A percentile compares a stretch with the other conserved stretches of the same genome.
phyloP scores from a whole-genome alignment of 2,888 invertebrate species.

The Drosophila sordidula region DNA sequence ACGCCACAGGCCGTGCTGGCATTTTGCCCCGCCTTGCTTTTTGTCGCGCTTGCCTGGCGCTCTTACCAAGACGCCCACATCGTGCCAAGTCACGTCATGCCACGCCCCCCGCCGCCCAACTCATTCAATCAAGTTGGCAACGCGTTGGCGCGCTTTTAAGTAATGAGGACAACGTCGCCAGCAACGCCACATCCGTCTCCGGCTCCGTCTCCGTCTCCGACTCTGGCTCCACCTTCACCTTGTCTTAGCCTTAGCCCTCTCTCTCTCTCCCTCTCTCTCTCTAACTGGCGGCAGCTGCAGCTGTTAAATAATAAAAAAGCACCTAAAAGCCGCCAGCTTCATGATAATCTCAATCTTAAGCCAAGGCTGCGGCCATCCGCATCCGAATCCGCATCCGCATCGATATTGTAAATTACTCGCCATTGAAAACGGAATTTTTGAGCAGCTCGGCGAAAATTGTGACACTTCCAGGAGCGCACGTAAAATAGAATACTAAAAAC shows the following conservation, averaged over 20 bases:
- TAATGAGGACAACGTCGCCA: conserved; percentile 65
- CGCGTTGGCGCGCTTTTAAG: conserved; percentile 69
- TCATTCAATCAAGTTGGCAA: conserved; percentile 70
- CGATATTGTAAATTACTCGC: conserved; percentile 68
- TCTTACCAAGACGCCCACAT: conserved; percentile 23
- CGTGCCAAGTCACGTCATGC: conserved; percentile 14
- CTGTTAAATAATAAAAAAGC: conserved; percentile 51
- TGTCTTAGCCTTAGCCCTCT: neutral
- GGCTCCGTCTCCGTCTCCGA: neutral
- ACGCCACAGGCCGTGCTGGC: conserved; percentile 16
- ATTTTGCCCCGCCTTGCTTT: conserved; percentile 10
- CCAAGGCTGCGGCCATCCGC: conserved; percentile 52
- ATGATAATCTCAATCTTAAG: conserved; percentile 51
- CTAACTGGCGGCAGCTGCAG: conserved; percentile 52
- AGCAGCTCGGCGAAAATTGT: conserved; percentile 18
- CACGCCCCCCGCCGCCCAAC: conserved; percentile 32
- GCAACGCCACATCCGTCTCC: conserved; percentile 19
- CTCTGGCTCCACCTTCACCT: neutral
- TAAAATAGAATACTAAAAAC: neutral
- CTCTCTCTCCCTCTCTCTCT: conserved; percentile 4
- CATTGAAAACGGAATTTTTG: conserved; percentile 33
- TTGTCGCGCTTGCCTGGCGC: conserved; percentile 20
- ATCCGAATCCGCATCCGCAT: conserved; percentile 42
- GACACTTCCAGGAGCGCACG: conserved; percentile 15
- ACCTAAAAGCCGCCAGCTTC: conserved; percentile 46